A percentile compares a stretch with the other conserved stretches of the same genome.
Evolutionary conservation across 2,888 invertebrate species (phyloP).

Genomic region (Parnassius orleans): DNA sequence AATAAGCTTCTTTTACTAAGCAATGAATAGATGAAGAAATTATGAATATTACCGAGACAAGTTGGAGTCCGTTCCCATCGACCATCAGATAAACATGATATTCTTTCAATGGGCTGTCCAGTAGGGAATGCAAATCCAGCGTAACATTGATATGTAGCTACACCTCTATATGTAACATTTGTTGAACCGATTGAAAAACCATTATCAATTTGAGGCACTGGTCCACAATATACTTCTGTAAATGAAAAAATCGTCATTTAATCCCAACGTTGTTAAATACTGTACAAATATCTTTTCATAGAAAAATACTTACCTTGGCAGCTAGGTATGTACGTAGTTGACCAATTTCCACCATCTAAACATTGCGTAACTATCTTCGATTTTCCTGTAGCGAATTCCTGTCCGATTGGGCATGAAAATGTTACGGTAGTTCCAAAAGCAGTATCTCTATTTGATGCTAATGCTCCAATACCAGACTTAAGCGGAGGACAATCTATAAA

Average conservation of each 20-base stretch:
- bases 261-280: neutral
- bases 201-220: conserved; percentile 98
- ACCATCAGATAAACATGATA: conserved; percentile 93
- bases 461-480: conserved; percentile 91
- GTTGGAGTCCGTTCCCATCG: conserved; percentile 96
- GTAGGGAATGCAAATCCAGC: conserved; percentile 97
- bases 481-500: conserved; percentile 91
- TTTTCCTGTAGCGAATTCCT: conserved; percentile 96
- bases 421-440: conserved; percentile 94
- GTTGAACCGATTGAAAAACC: conserved; percentile 97
- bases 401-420: conserved; percentile 95
- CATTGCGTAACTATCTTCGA: conserved; percentile 92
- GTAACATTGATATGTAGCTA: conserved; percentile 97
- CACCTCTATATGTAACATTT: conserved; percentile 95
- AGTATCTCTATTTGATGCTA: conserved; percentile 95
- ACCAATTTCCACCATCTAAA: conserved; percentile 95
- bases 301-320: conserved; percentile 86
- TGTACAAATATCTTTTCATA: conserved; percentile 3
- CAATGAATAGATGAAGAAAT: neutral
- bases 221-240: conserved; percentile 95
- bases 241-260: conserved; percentile 27
- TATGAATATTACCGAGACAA: conserved; percentile 85
- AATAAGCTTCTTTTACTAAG: no score
- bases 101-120: conserved; percentile 91
- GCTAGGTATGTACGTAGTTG: conserved; percentile 93